phyloP scores from a whole-genome alignment of 2,888 invertebrate species.

The Epirrhoe tristata region DNA sequence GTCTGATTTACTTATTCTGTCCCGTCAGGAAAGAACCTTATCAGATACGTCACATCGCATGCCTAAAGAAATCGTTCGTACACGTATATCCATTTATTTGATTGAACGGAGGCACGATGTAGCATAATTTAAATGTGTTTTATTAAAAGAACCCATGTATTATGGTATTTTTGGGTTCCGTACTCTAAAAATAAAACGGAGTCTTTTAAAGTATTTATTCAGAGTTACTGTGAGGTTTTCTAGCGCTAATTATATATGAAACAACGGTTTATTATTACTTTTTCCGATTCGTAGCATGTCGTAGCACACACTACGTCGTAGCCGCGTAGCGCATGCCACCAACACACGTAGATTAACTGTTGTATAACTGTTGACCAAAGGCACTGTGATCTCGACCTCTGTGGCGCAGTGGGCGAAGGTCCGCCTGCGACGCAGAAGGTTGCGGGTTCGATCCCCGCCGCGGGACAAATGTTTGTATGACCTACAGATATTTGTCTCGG shows the following conservation, averaged over 20 bases:
- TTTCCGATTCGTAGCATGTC: not conserved
- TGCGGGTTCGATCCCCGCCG: too few species aligned
- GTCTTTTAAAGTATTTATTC: too few species aligned
- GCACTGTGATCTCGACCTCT: too few species aligned
- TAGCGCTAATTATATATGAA: too few species aligned
- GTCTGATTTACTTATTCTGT: slow-evolving; percentile 46
- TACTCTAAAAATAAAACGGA: not conserved
- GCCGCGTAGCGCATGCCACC: too few species aligned
- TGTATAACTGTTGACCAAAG: too few species aligned
- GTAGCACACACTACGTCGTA: not conserved
- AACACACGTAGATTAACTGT: too few species aligned
- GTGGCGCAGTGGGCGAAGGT: too few species aligned
- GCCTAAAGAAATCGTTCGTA: slow-evolving; percentile 41
- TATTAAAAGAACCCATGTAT: not conserved
- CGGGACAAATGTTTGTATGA: too few species aligned
- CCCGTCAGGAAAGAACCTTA: slow-evolving; percentile 37
- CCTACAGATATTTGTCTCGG: too few species aligned
- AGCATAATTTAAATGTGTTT: slow-evolving; percentile 28
- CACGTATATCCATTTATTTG: slow-evolving; percentile 42
- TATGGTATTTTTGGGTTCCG: not conserved
- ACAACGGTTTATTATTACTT: not conserved
- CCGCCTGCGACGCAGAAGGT: too few species aligned
- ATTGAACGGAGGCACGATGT: slow-evolving; percentile 36
- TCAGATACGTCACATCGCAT: slow-evolving; percentile 39
- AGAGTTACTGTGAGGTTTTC: too few species aligned